Evolutionary conservation across 2,888 invertebrate species (phyloP).

Genomic region (Chydorus sphaericus): DNA sequence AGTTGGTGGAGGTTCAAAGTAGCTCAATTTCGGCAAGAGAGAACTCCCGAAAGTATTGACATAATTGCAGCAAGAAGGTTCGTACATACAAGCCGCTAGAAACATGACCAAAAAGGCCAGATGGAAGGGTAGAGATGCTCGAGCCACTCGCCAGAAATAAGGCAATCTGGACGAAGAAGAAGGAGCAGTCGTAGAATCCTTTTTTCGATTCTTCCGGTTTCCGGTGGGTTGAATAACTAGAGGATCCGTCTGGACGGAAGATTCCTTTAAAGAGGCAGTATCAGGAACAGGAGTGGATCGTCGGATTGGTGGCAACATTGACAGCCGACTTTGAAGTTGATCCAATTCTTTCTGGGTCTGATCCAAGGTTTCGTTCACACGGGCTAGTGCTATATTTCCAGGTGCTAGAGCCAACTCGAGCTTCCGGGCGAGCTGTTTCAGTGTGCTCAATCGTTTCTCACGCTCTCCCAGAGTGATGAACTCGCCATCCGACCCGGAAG

Average conservation of each 20-base stretch:
- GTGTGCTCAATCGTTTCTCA: slow-evolving; percentile 48
- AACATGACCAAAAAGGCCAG: slow-evolving; percentile 55
- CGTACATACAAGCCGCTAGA: slow-evolving; percentile 55
- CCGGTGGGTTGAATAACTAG: background rate
- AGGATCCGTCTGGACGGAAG: background rate
- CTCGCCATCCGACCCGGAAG: slow-evolving; percentile 40
- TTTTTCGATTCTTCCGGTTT: background rate
- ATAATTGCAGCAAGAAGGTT: slow-evolving; percentile 61
- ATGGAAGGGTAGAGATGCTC: slow-evolving; percentile 61
- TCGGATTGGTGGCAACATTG: background rate
- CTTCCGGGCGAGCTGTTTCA: slow-evolving; percentile 48
- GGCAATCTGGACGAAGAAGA: slow-evolving; percentile 30
- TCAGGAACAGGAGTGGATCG: background rate
- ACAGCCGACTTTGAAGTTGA: background rate
- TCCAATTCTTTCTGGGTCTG: slow-evolving; percentile 4
- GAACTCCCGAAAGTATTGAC: slow-evolving; percentile 60
- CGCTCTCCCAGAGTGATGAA: slow-evolving; percentile 37
- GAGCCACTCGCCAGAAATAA: slow-evolving; percentile 55
- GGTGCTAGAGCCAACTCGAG: slow-evolving; percentile 51
- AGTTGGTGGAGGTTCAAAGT: slow-evolving; percentile 71
- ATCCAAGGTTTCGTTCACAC: slow-evolving; percentile 29
- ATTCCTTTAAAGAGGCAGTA: background rate
- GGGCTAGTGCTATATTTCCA: slow-evolving; percentile 46
- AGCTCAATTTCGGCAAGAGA: slow-evolving; percentile 62
- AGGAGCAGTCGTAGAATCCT: background rate